Conservation (phyloP, 2,113 vertebrate species). For the Callithrix jacchus region DNA sequence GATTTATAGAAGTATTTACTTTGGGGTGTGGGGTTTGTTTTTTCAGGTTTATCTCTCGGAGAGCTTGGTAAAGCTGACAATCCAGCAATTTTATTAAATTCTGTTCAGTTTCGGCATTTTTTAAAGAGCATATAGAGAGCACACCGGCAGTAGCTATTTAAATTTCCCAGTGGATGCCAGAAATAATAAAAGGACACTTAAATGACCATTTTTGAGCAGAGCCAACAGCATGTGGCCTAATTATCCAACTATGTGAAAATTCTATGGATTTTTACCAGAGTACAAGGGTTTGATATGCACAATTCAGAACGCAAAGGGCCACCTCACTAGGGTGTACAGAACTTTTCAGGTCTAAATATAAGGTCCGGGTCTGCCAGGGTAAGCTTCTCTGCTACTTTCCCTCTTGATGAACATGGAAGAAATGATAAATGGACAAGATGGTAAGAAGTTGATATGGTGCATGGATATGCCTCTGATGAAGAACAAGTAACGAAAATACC, state of each 20-base stretch:
- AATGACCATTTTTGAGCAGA: slow-evolving; percentile 64
- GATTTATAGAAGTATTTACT: slow-evolving; percentile 32
- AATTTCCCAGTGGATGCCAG: slow-evolving; percentile 66
- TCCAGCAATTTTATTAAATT: slow-evolving; percentile 69
- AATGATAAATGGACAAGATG: neutral
- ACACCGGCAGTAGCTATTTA: slow-evolving; percentile 61
- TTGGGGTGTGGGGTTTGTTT: slow-evolving; percentile 33
- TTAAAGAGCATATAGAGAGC: slow-evolving; percentile 58
- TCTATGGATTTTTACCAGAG: slow-evolving; percentile 38
- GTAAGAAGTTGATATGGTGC: neutral
- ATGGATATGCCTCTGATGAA: neutral
- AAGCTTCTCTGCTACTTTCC: neutral
- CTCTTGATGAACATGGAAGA: neutral
- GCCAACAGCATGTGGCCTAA: slow-evolving; percentile 61
- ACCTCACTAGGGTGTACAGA: neutral
- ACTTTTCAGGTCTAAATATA: slow-evolving; percentile 30
- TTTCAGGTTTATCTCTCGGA: slow-evolving; percentile 68
- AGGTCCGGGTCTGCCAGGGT: neutral
- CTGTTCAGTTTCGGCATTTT: slow-evolving; percentile 73
- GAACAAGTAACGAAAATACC: neutral
- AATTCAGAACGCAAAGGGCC: slow-evolving; percentile 1
- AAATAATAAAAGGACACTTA: slow-evolving; percentile 74
- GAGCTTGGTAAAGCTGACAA: slow-evolving; percentile 56
- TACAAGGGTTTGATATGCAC: slow-evolving; percentile 10
- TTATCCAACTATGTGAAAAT: slow-evolving; percentile 53